phyloP scores from a whole-genome alignment of 2,888 invertebrate species.

The Drosophila glabriapex region DNA sequence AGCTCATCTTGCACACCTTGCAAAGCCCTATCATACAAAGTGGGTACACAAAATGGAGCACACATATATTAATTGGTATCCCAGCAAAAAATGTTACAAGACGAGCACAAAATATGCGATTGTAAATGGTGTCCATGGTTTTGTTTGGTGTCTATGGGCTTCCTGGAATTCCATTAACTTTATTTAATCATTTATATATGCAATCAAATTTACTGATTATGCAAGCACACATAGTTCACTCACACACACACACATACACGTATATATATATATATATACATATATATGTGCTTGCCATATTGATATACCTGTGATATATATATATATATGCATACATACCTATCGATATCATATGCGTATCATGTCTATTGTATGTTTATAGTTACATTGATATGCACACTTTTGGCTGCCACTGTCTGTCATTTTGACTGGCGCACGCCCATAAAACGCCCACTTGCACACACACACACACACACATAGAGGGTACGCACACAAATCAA shows the following conservation, averaged over 20 bases:
- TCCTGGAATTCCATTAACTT: constrained; percentile 55
- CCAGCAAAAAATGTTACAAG: background rate
- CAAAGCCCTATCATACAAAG: background rate
- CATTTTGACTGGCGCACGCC: constrained; percentile 38
- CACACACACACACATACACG: background rate
- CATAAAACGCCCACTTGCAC: constrained; percentile 34
- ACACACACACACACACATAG: constrained; percentile 2
- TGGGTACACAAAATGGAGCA: background rate
- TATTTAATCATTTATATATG: constrained; percentile 67
- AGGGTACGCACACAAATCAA: constrained; percentile 45
- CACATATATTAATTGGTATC: constrained; percentile 10
- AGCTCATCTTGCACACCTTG: background rate
- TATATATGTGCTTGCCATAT: background rate
- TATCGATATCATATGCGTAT: constrained; percentile 6
- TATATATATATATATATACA: background rate
- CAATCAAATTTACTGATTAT: constrained; percentile 76
- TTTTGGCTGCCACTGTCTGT: constrained; percentile 33
- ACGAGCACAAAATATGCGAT: background rate
- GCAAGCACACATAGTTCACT: constrained; percentile 23
- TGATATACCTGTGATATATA: background rate
- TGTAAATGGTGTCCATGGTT: background rate
- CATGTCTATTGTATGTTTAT: constrained; percentile 29
- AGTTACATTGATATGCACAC: constrained; percentile 39
- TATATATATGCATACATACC: background rate
- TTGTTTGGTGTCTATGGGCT: no score